Base-by-base conservation (phyloP, 2,888 invertebrate genomes). In the Drepanosiphum platanoidis region DNA sequence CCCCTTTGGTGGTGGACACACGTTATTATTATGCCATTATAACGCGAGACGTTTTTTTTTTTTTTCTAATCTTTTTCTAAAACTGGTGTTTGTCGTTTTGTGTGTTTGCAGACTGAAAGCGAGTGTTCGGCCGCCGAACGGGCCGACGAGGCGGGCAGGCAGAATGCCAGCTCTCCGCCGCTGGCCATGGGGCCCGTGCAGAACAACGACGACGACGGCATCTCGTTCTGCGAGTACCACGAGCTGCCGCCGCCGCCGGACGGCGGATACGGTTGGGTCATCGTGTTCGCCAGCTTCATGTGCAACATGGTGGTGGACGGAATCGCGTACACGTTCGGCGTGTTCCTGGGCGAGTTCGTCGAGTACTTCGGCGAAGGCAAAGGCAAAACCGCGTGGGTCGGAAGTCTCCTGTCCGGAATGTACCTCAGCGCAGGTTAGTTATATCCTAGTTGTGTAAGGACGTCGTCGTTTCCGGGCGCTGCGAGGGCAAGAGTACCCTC, bases 251-350 rank as follows among this genome's bases (percentile, higher is more conserved):
- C 96, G 84, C 96, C 96, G 81, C 96, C 96, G 64, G 96, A 96
- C 90, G 96, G 96, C 87, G 97, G 97, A 79, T 97, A 95, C 91
- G 96, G 96, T 86, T 96, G 96, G 96, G 94, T 98, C 89, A 95
- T 99, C 89, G 98, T 98, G 83, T 94, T 96, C 89, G 97, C 97
- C 82, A 97, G 97, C 71, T 98, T 99, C 91, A 94, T 98, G 93
- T 97, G 97, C 91, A 98, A 99, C 92, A 93, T 99, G 92, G 95
- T 99, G 88, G 97, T 99, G 86, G 99, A 99, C 90, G 99, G 97
- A 88, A 97, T 99, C 87, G 96, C 97, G n/a, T 99, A 98, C 91
- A 97, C 98, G 11, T 99, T 99, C 90, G 98, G 99, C 82, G 95
- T 98, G 89, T 96, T 97, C 91, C 92, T 97, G 74, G 92, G 93